Conservation (phyloP, 2,797 vertebrate species). For the Spinibarbus caldwelli region DNA sequence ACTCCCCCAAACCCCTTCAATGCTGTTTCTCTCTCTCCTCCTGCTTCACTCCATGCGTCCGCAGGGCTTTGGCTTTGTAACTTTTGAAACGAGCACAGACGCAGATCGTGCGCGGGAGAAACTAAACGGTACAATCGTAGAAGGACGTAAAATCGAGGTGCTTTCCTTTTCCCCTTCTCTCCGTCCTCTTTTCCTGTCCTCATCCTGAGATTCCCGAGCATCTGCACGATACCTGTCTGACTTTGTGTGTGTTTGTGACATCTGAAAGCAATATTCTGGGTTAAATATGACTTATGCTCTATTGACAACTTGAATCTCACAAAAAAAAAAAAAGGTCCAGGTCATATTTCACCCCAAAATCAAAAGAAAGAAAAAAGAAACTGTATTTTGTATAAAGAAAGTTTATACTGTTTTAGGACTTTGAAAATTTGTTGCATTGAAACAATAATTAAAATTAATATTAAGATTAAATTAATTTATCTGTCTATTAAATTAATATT, state of each 20-base stretch:
- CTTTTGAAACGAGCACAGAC: slow-evolving; percentile 91
- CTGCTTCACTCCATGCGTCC: slow-evolving; percentile 38
- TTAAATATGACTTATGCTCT: slow-evolving; percentile 45
- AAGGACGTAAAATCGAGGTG: slow-evolving; percentile 92
- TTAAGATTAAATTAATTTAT: too few species aligned
- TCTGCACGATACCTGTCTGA: slow-evolving; percentile 46
- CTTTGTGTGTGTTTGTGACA: not conserved
- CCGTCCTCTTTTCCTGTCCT: slow-evolving; percentile 41
- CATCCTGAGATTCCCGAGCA: slow-evolving; percentile 36
- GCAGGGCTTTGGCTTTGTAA: slow-evolving; percentile 92
- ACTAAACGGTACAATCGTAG: slow-evolving; percentile 93
- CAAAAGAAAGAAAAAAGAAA: not conserved
- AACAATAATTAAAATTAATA: not conserved
- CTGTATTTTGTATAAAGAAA: not conserved
- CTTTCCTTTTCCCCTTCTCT: slow-evolving; percentile 55
- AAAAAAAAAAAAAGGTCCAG: not conserved
- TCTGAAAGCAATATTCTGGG: slow-evolving; percentile 47
- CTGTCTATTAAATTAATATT: too few species aligned
- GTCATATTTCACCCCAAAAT: not conserved
- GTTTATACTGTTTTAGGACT: not conserved
- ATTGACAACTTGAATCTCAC: too few species aligned
- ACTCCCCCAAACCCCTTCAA: slow-evolving; percentile 22
- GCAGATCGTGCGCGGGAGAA: slow-evolving; percentile 90
- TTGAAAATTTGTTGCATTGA: not conserved
- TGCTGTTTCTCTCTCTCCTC: slow-evolving; percentile 65